Base-by-base conservation (phyloP, 2,797 vertebrate genomes). In the Falco peregrinus region DNA sequence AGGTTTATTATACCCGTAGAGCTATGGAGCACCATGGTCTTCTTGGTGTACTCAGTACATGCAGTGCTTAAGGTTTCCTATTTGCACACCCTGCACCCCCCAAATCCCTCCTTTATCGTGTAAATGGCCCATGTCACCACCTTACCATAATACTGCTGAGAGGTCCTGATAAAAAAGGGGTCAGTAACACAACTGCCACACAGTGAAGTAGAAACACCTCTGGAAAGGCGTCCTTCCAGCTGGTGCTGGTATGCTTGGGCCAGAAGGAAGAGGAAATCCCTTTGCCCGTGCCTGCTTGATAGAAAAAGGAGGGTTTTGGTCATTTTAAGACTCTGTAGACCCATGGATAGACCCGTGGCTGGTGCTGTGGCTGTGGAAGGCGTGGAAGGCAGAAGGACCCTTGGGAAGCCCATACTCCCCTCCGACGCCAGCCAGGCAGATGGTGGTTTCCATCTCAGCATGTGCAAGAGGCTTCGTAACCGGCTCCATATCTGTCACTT, bases 291-390 rank as follows among this genome's bases (percentile, higher is more conserved):
- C 2, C 33, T 31, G 11, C 22, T 39, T 79, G 19, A 22, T 8
- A 9, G 18, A 59, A 75, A 59, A 82, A 3, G 3, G 1, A 47
- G 21, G 9, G 7, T 39, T 83, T 41, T 37, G 15, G 4, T 31
- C 1, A 50, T 77, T 41, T 29, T 17, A 56, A 11, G 60, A 8
- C 21, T 57, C 21, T 43, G 17, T 11, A 67, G 31, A 14, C 7
- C 21, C 11, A 7, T 5, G 6, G 21, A 29, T 20, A 75, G 25
- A 24, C 1, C 10, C 6, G 5, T 0, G 0, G 5, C 35, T 74
- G 8, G 51, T 57, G 33, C 14, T 41, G 43, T 77, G 73, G 6
- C 39, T n/a, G 9, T 25, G 29, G 29, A 35, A 51, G 28, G 29
- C 45, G 10, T 1, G 1, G 13, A 14, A 25, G 4, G 2, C 35